These are phyloP conservation scores for Psephotus haematonotus DNA, from an alignment of 2,113 vertebrate genomes.

Conservation along the genomic window DNA sequence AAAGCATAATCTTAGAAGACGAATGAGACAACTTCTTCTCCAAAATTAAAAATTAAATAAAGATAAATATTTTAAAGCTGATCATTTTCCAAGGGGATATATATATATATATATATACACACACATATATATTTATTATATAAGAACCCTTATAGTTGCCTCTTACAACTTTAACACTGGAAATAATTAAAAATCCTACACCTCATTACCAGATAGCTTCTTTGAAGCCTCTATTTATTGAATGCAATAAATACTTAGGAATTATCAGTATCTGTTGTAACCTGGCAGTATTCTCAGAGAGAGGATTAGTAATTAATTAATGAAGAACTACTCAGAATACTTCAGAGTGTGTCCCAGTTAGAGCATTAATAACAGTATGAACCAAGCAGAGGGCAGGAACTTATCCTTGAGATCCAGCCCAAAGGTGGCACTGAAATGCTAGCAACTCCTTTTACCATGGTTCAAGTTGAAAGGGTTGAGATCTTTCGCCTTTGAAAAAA, in stretches of 20 bases:
- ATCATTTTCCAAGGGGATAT: not conserved
- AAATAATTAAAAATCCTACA: conserved; percentile 1
- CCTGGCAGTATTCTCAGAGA: not conserved
- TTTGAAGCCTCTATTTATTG: conserved; percentile 34
- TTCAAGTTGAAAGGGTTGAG: not conserved
- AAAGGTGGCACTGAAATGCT: not conserved
- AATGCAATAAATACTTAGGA: conserved; percentile 34
- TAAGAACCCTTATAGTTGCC: not conserved
- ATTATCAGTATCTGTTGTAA: conserved; percentile 12
- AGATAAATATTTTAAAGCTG: not conserved
- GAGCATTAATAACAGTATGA: accelerated
- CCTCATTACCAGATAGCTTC: not conserved
- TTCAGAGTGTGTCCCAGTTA: not conserved
- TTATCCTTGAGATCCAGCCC: conserved; percentile 19
- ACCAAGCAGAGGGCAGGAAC: conserved; percentile 16
- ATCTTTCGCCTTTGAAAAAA: not conserved
- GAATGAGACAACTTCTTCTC: not conserved
- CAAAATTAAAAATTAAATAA: not conserved
- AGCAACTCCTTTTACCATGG: not conserved
- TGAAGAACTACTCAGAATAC: not conserved
- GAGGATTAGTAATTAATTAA: conserved; percentile 47
- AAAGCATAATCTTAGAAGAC: not conserved
- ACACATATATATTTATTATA: no score
- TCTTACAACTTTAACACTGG: not conserved
- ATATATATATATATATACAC: no score